Percentiles rank a stretch among this genome's conserved stretches.
phyloP scores from a whole-genome alignment of 1,140 invertebrate species.

The Drosophila lacteicornis region DNA sequence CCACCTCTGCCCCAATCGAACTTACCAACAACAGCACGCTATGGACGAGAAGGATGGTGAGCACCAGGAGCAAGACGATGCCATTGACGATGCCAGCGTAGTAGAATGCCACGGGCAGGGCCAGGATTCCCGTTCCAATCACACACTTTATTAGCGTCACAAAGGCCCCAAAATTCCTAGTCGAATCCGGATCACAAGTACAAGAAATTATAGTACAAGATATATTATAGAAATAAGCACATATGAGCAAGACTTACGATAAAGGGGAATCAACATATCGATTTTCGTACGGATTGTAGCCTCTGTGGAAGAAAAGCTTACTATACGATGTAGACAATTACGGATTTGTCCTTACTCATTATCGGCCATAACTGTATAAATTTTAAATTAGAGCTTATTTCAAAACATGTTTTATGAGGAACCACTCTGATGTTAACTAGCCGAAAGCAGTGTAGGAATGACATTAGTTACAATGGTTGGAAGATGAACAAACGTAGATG shows the following conservation, averaged over 20 bases:
- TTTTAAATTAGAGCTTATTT: not conserved
- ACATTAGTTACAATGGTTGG: not conserved
- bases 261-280: constrained; percentile 30
- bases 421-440: not conserved
- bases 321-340: not conserved
- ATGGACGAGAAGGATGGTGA: constrained; percentile 31
- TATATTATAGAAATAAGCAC: too few species aligned
- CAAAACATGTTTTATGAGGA: too few species aligned
- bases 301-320: not conserved
- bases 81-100: constrained; percentile 32
- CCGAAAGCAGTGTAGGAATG: not conserved
- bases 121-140: constrained; percentile 46
- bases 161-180: constrained; percentile 32
- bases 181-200: too few species aligned
- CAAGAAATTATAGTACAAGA: too few species aligned
- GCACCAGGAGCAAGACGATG: not conserved
- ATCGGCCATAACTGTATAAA: constrained; percentile 17
- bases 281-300: constrained; percentile 46
- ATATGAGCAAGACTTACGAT: not conserved
- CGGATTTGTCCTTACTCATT: not conserved
- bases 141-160: constrained; percentile 35
- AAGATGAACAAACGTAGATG: not conserved
- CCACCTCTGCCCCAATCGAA: too few species aligned
- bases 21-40: constrained; percentile 50
- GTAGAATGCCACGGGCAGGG: constrained; percentile 46